Evolutionary conservation across 2,888 invertebrate genomes (phyloP).

Genomic region (Flexamia atlantica): DNA sequence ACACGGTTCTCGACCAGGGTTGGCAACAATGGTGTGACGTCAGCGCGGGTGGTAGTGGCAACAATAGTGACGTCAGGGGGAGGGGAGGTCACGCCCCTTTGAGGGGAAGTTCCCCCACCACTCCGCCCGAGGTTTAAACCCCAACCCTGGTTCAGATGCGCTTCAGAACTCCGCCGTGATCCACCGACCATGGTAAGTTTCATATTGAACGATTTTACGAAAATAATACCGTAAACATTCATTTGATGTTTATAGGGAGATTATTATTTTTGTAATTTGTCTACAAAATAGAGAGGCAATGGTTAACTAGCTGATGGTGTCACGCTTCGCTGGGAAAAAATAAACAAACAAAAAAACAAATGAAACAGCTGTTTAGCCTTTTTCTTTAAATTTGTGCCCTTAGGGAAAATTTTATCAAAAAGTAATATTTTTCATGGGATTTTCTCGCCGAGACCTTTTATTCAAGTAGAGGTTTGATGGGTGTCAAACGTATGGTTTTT

Average conservation of each 20-base stretch:
- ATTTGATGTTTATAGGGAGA: neutral
- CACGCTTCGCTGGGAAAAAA: too few relatives aligned
- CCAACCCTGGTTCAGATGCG: conserved; percentile 4
- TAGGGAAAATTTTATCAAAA: too few relatives aligned
- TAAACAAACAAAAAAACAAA: too few relatives aligned
- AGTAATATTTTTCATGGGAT: too few relatives aligned
- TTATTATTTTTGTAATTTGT: neutral
- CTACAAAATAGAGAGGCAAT: too few relatives aligned
- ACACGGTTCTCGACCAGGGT: neutral
- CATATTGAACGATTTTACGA: neutral
- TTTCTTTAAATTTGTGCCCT: too few relatives aligned
- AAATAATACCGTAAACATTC: neutral
- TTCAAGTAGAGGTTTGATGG: too few relatives aligned
- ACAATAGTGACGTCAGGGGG: conserved; percentile 29
- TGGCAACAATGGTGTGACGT: conserved; percentile 46
- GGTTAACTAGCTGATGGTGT: too few relatives aligned
- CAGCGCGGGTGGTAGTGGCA: neutral
- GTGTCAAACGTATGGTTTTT: too few relatives aligned
- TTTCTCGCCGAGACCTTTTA: too few relatives aligned
- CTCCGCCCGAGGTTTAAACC: neutral
- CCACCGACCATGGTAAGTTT: conserved; percentile 35
- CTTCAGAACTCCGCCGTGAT: conserved; percentile 29
- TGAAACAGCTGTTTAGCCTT: too few relatives aligned
- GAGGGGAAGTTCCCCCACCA: conserved; percentile 35
- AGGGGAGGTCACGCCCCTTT: conserved; percentile 6